These are phyloP conservation scores for Catocala nupta DNA, from an alignment of 2,888 invertebrate genomes.

Conservation along the genomic window DNA sequence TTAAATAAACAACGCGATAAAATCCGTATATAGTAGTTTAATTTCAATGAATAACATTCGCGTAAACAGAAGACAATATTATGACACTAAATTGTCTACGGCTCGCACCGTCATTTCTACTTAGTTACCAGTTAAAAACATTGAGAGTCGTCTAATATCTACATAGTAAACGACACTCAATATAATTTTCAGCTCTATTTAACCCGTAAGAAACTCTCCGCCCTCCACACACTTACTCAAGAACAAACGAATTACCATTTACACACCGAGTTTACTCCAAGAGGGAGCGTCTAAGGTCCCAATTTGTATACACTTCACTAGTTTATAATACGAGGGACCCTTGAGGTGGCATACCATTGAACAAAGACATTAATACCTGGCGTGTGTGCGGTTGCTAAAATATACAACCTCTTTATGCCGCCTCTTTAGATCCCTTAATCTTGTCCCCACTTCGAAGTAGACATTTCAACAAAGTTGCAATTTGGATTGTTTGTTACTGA, in stretches of 20 bases:
- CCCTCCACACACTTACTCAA: background rate
- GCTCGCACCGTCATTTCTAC: too few species aligned
- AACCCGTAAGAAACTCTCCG: background rate
- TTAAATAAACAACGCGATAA: too few species aligned
- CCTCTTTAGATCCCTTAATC: slow-evolving; percentile 37
- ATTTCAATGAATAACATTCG: too few species aligned
- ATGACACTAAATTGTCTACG: too few species aligned
- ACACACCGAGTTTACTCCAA: slow-evolving; percentile 10
- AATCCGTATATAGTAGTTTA: too few species aligned
- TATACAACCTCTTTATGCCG: slow-evolving; percentile 30
- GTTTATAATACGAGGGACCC: slow-evolving; percentile 28
- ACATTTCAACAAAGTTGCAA: background rate
- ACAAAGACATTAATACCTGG: slow-evolving; percentile 44
- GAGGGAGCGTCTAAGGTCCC: background rate
- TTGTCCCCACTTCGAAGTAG: slow-evolving; percentile 16
- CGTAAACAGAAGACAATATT: too few species aligned
- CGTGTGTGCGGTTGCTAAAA: slow-evolving; percentile 24
- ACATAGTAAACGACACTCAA: background rate
- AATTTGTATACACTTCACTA: slow-evolving; percentile 18
- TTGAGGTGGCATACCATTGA: slow-evolving; percentile 17
- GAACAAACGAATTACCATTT: slow-evolving; percentile 15
- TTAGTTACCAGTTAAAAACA: too few species aligned
- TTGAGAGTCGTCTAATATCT: too few species aligned
- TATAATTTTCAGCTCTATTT: slow-evolving; percentile 2
- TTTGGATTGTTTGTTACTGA: slow-evolving; percentile 3